phyloP scores from a whole-genome alignment of 2,113 vertebrate species.

The Fregata magnificens region DNA sequence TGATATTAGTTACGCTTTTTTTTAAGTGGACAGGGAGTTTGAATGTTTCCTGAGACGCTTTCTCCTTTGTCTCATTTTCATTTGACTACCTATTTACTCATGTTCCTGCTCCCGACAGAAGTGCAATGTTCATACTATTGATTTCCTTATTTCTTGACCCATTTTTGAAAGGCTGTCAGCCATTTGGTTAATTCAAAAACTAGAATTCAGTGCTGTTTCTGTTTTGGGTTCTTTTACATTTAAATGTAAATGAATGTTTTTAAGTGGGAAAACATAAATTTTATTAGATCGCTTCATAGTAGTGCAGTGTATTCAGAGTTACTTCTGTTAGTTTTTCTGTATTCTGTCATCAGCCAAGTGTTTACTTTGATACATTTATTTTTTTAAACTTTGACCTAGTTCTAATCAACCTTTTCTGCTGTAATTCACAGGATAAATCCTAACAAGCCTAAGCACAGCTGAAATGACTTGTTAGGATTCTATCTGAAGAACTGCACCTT shows the following conservation, averaged over 20 bases:
- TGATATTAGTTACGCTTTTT: neutral
- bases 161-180: neutral
- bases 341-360: conserved; percentile 12
- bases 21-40: neutral
- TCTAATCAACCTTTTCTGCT: conserved; percentile 30
- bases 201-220: neutral
- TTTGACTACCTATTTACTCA: neutral
- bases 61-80: neutral
- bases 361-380: conserved; percentile 31
- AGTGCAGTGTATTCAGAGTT: neutral
- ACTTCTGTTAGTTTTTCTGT: neutral
- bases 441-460: neutral
- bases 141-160: neutral
- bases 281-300: neutral
- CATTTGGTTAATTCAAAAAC: neutral
- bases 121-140: neutral
- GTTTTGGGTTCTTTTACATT: neutral
- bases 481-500: neutral
- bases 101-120: neutral
- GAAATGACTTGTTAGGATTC: conserved; percentile 16
- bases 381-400: conserved; percentile 65
- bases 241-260: neutral
- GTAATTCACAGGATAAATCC: conserved; percentile 51
- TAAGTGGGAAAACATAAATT: neutral
- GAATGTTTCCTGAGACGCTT: neutral